A percentile compares a stretch with the other conserved stretches of the same genome.
Conservation (phyloP, 2,888 invertebrate species). For the Tubiluchus corallicola region DNA sequence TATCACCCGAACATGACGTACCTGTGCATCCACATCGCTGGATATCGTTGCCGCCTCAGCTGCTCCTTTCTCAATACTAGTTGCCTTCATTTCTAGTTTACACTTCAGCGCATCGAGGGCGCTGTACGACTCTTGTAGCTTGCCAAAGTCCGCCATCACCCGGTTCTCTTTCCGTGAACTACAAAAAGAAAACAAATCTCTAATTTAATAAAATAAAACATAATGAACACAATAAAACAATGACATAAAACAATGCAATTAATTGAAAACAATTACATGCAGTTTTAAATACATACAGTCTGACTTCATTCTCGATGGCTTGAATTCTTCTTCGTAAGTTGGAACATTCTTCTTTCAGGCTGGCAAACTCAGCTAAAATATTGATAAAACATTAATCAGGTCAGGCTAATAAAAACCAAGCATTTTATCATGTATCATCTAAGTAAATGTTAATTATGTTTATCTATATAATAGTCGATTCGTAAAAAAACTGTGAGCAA, state of each 20-base stretch:
- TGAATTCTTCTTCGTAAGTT: conserved; percentile 25
- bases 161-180: conserved; percentile 28
- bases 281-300: conserved; percentile 23
- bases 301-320: conserved; percentile 29
- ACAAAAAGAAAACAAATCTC: conserved; percentile 8
- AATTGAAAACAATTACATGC: background rate
- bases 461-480: no score
- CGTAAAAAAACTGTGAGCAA: no score
- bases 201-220: background rate
- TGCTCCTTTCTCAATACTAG: conserved; percentile 15
- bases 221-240: background rate
- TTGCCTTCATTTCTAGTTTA: conserved; percentile 25
- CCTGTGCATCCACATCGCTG: no score
- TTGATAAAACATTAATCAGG: no score
- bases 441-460: no score
- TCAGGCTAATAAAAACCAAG: no score
- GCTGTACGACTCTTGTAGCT: conserved; percentile 26
- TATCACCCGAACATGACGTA: no score
- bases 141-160: conserved; percentile 26
- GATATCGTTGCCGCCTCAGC: conserved; percentile 25
- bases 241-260: background rate
- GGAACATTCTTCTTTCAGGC: conserved; percentile 28
- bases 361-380: conserved; percentile 22
- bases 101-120: conserved; percentile 26
- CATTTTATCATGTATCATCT: no score